These are phyloP conservation scores for Calyptomena viridis DNA, from an alignment of 2,113 vertebrate species.

Conservation along the genomic window DNA sequence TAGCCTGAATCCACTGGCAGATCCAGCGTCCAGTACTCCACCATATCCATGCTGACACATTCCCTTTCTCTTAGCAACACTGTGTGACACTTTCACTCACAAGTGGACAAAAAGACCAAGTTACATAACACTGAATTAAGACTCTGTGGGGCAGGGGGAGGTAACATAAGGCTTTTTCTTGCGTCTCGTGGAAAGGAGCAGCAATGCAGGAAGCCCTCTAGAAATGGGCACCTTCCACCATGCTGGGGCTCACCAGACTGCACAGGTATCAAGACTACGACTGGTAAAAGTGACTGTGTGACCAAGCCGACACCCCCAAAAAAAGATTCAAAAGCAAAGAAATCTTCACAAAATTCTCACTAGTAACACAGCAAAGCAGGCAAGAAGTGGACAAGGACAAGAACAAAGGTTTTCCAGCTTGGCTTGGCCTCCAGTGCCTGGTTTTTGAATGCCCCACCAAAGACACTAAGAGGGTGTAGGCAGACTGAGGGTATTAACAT, in stretches of 20 bases:
- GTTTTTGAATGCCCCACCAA: background rate
- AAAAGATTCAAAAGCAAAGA: background rate
- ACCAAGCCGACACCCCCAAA: background rate
- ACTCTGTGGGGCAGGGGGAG: no score
- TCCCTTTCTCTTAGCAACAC: background rate
- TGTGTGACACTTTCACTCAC: constrained; percentile 21
- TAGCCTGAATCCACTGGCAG: background rate
- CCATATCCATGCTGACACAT: background rate
- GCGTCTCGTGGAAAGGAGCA: background rate
- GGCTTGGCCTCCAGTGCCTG: no score
- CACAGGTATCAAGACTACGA: background rate
- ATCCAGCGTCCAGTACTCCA: background rate
- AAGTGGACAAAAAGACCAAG: no score
- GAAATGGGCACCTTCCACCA: background rate
- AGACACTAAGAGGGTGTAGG: background rate
- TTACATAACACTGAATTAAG: no score
- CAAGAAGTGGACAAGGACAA: background rate
- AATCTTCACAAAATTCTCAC: background rate
- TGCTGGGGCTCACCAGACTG: background rate
- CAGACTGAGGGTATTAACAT: no score
- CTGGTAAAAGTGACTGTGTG: background rate
- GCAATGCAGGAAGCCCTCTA: background rate
- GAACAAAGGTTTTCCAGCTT: background rate
- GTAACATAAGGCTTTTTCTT: no score
- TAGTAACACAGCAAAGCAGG: background rate